Percentiles rank a stretch among this genome's conserved stretches.
Evolutionary conservation across 2,113 vertebrate species (phyloP).

Genomic region (Cyanistes caeruleus): DNA sequence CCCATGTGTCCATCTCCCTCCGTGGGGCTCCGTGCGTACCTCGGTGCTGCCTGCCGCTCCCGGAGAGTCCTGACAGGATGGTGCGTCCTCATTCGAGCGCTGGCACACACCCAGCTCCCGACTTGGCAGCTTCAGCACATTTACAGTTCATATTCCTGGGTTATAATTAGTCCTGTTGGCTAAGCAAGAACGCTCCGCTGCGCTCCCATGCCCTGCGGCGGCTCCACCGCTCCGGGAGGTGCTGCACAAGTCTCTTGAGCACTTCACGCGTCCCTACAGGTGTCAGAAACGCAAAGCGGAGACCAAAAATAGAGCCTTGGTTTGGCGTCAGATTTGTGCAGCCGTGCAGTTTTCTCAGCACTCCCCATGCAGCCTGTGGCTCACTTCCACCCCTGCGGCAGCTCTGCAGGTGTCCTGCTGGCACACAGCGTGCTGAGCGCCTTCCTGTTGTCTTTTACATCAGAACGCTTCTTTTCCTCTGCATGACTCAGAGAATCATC

Average conservation of each 20-base stretch:
- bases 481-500: neutral
- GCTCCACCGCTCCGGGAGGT: neutral
- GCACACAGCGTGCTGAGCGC: neutral
- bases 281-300: neutral
- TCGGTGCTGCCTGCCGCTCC: neutral
- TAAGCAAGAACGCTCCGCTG: neutral
- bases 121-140: neutral
- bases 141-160: neutral
- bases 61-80: neutral
- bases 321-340: neutral
- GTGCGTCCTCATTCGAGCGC: neutral
- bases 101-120: neutral
- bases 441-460: slow-evolving; percentile 38
- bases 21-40: rapidly evolving
- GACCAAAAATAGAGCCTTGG: neutral
- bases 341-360: neutral
- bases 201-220: neutral
- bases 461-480: slow-evolving; percentile 21
- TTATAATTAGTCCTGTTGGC: neutral
- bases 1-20: neutral
- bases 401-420: slow-evolving; percentile 57
- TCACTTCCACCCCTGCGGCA: slow-evolving; percentile 56
- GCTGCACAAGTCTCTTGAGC: neutral
- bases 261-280: neutral
- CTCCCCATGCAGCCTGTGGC: slow-evolving; percentile 24